Evolutionary conservation across 2,797 vertebrate species (phyloP).

Genomic region (Manis javanica): DNA sequence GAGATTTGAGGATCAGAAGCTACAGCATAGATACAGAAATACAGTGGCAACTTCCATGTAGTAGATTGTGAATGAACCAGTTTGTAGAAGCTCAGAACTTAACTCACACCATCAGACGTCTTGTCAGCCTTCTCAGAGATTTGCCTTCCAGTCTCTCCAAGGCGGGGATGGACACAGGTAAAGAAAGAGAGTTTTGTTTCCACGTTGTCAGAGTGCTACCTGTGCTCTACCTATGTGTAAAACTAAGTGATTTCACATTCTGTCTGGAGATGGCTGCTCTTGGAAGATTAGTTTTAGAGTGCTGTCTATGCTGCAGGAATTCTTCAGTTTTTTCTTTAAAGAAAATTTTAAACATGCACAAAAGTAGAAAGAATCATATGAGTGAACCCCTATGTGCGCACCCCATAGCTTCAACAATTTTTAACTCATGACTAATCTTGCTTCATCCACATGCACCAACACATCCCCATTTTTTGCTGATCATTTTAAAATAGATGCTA

Average conservation of each 20-base stretch:
- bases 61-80: background rate
- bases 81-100: background rate
- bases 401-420: background rate
- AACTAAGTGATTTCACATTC: background rate
- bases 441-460: background rate
- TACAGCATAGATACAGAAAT: background rate
- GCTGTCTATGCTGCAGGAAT: background rate
- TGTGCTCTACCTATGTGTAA: background rate
- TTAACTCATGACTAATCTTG: background rate
- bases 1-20: background rate
- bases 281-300: background rate
- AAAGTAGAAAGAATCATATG: background rate
- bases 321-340: background rate
- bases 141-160: background rate
- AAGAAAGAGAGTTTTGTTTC: background rate
- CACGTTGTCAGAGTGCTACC: background rate
- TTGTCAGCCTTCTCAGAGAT: background rate
- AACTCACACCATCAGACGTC: background rate
- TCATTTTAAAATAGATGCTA: conserved; percentile 13
- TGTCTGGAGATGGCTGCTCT: background rate
- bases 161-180: background rate
- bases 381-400: background rate
- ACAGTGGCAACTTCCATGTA: background rate
- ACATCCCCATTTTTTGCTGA: background rate
- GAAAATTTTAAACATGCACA: background rate